Base-by-base conservation (phyloP, 2,888 invertebrate genomes). In the Microctonus aethiopoides region DNA sequence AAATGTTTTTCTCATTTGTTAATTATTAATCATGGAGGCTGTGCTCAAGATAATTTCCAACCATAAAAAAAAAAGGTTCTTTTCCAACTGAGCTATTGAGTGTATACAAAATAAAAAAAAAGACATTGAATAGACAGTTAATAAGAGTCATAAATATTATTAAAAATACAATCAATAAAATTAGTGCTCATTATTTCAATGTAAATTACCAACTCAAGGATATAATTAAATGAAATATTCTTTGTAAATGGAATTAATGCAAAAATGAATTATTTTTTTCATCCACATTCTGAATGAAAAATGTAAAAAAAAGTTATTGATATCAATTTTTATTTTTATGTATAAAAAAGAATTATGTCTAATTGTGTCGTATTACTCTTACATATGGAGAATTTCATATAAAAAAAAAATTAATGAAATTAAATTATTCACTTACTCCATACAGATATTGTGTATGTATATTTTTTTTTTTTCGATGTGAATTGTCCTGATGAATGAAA, bases 201-300 rank as follows among this genome's bases (percentile, higher is more conserved):
- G 81, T 81, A 81, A 80, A 79, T 81, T 78, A 76, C 78, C 78
- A 79, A 75, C 72, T 75, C 67, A 71, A 74, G 68, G 75, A 56
- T 63, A 52, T 52, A 29, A 26, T 41, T 56, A 20, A 63, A 63
- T 64, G 46, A 41, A 69, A 6, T 20, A 41, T 59, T 39, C 16
- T 69, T 63, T 64, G 41, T 64, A 72, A 57, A 68, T 22, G 32
- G 4, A 39, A 39, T 4, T 3, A 29, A 5, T 13, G 54, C 36
- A 63, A 41, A 41, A 41, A 63, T n/a, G 1, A 51, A 10, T 52
- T 11, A 16, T 46, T 57, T 26, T 61, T 63, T n/a, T 22, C 13
- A 9, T 59, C 20, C 22, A 16, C 11, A 20, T 32, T 6, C 10
- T 5, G 13, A 39, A 1, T 13, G 6, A 22, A 22, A 61, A 9